Evolutionary conservation across 2,888 invertebrate species (phyloP), one percentile per base, ranked within the genome.

Genomic region (Parasteatoda lunata): DNA sequence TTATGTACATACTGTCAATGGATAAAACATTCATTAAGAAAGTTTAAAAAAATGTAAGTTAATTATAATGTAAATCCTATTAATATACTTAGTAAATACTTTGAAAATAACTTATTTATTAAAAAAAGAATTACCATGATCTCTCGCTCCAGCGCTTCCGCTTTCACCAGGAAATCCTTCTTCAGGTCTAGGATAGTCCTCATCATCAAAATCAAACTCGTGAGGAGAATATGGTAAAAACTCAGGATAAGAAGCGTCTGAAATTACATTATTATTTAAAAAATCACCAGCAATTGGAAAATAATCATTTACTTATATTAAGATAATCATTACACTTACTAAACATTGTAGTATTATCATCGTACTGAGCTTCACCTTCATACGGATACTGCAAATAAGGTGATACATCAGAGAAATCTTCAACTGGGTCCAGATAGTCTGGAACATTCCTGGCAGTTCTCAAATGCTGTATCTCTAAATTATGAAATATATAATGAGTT

Each of bases 111-210:
- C 3, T 30, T 6, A 59, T 47, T 6, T 65, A 49, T 13, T 2
- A 13, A 1, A 8, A 72, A 11, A 72, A 70, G 3, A 77, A 11
- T 48, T 81, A 89, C 89, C 77, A 70, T 89, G 86, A 72, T 87
- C 80, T 77, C 89, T 59, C 0, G 89, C 85, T 13, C 76, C 68
- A n/a, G 89, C 89, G 81, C 89, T 89, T 49, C 89, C 89, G 48
- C 83, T 84, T 77, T 89, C 89, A n/a, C 89, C 89, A 11, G 89
- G 89, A 11, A 71, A 13, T 5, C 89, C 89, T 73, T 89, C 89
- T 54, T 88, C 88, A 9, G 88, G 76, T 30, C 81, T 68, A 8
- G 71, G 77, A 73, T 81, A 88, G 48, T 88, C 84, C n/a, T 69
- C 73, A n/a, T 69, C 48, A 9, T 52, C 77, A n/a, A 72, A 49